phyloP scores from a whole-genome alignment of 64 coral and sea anemone genomes.

The Actinia tenebrosa region DNA sequence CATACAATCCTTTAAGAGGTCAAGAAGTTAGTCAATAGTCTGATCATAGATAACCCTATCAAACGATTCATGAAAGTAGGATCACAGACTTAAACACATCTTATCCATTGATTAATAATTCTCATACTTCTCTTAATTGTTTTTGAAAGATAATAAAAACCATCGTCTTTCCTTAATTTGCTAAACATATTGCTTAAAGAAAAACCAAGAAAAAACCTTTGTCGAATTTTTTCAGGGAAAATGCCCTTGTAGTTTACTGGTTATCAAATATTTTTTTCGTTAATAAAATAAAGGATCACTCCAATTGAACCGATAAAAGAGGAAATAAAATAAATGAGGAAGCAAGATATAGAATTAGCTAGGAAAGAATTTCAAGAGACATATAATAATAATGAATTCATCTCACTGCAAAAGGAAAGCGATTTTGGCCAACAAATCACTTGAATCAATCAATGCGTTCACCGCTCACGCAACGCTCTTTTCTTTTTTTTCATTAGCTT shows the following conservation, averaged over 20 bases:
- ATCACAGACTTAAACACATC: background rate
- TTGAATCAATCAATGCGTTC: background rate
- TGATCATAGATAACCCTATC: background rate
- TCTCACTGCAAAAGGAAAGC: background rate
- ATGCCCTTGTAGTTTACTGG: no score
- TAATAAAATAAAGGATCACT: background rate
- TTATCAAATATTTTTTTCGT: background rate
- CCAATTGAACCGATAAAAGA: background rate
- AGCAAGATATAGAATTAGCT: background rate
- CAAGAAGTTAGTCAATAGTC: background rate
- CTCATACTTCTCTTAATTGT: background rate
- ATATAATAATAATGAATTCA: background rate
- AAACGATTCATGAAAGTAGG: background rate
- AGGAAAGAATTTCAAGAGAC: background rate
- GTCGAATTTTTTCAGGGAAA: background rate
- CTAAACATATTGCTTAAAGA: background rate
- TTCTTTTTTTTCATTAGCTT: background rate
- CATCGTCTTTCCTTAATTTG: background rate
- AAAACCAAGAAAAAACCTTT: background rate
- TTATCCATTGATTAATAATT: background rate
- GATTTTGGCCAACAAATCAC: background rate
- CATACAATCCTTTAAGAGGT: slow-evolving; percentile 2
- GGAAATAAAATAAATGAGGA: background rate
- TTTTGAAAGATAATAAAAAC: slow-evolving; percentile 2
- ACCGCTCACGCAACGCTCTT: background rate